Evolutionary conservation across 2,113 vertebrate species (phyloP).

Genomic region (Ursus arctos): DNA sequence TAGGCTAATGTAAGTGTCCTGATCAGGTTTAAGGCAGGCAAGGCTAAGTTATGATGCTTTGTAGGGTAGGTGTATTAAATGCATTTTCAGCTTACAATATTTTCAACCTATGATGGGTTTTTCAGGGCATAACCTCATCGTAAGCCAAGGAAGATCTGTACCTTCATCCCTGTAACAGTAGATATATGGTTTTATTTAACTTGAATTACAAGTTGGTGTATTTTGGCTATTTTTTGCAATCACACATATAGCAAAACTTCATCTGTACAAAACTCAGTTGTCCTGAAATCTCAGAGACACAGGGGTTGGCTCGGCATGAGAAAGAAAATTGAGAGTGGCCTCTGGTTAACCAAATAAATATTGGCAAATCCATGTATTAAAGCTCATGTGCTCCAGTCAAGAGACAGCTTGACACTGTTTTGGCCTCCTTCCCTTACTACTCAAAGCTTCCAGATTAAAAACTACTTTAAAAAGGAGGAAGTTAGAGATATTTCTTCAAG

Average conservation of each 20-base stretch:
- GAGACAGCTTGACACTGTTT: background rate
- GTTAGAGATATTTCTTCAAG: background rate
- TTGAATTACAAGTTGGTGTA: background rate
- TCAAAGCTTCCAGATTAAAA: background rate
- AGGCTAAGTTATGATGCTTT: background rate
- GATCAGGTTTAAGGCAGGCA: background rate
- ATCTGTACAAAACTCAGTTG: background rate
- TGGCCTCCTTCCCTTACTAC: background rate
- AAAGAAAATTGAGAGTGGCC: background rate
- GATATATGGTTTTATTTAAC: background rate
- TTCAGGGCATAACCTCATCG: background rate
- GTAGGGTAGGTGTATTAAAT: background rate
- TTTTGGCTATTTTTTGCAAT: background rate
- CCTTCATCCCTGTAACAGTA: conserved; percentile 36
- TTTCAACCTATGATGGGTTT: background rate
- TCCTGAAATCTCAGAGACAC: background rate
- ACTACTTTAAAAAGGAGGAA: background rate
- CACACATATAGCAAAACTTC: background rate
- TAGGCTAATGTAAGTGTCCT: background rate
- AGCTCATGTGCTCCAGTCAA: background rate
- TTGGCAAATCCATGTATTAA: background rate
- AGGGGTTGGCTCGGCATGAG: background rate
- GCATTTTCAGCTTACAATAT: background rate
- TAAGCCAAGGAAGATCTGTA: background rate
- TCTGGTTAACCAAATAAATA: background rate